Base-by-base conservation (phyloP, 37 sponge, comb jelly and placozoan genomes). In the Hormiphora californensis region DNA sequence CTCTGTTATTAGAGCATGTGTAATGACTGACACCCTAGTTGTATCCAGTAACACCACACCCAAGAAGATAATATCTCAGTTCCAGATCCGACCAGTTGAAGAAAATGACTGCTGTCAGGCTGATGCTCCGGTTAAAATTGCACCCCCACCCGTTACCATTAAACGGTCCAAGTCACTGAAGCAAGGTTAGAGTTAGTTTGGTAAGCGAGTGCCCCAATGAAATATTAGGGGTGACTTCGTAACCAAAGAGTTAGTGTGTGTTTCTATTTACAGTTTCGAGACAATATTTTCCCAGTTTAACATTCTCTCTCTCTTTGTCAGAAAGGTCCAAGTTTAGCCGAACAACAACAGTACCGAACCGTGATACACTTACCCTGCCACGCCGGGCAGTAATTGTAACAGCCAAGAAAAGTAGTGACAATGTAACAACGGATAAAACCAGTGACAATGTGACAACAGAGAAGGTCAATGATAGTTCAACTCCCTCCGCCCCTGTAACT, bases 21-120 rank as follows among this genome's bases (percentile, higher is more conserved):
- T 73, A 28, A 73, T 73, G 81, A 73, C 81, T n/a, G 81, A 73
- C 27, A n/a, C n/a, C n/a, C n/a, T n/a, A n/a, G n/a, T n/a, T n/a
- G n/a, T n/a, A n/a, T n/a, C n/a, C n/a, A n/a, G n/a, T n/a, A 57
- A 57, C 61, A 33, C 44, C 81, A 43, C 81, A n/a, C 1, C 7
- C 4, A 73, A 73, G 81, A 73, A 73, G 46, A 46, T 40, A 23
- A 73, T 73, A 27, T 73, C 81, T 32, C 81, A 73, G 81, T 73
- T 73, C 81, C 81, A 73, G 44, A 73, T 73, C 9, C 40, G 43
- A 46, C 40, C 40, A n/a, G 81, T 41, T 22, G 43, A 22, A 0
- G 81, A 73, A 23, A n/a, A n/a, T n/a, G 44, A 43, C 25, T 11
- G 28, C 23, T 23, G 28, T 1, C 46, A 28, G 21, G 46, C 81